Base-by-base conservation (phyloP, 2,113 vertebrate species). In the Poecile atricapillus region DNA sequence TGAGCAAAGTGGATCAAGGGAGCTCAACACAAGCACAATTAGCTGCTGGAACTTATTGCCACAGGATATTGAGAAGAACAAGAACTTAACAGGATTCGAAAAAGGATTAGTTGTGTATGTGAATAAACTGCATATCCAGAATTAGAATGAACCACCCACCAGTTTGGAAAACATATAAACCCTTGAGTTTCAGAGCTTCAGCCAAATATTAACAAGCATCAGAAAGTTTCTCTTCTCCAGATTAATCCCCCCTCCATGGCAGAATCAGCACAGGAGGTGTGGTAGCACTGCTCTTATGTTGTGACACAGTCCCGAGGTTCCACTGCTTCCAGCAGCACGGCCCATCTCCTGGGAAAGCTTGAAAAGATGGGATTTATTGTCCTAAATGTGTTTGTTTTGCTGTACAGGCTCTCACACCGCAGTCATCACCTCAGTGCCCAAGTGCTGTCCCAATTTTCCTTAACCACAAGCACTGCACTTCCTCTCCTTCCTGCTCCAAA, bases 61-160 rank as follows among this genome's bases (percentile, higher is more conserved):
- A 96, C 96, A 97, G 95, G 94, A 95, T 80, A 95, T 81, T 76
- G 55, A 87, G 75, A 82, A 97, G 70, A 95, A 95, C 93, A 97
- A 97, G 94, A 96, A 96, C 93, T 93, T 97, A 97, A 96, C 87
- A 97, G 95, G 96, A 97, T 97, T 97, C 78, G 0, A 58, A 86
- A 95, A 87, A 90, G 91, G 94, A 97, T 97, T 97, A 97, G 93
- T 91, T 86, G 95, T 95, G 94, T 91, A 56, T 96, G 75, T 83
- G 93, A 90, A 95, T 95, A 95, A 95, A 96, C 85, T 69, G 93
- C 89, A 69, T 91, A 95, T 55, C 81, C 95, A 90, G 89, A 95
- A 95, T 97, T 91, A 96, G 84, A 95, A 91, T 69, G 75, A 91
- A 87, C 93, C 89, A 94, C 94, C 91, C 93, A 95, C 91, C 67